Conservation (phyloP, 2,888 invertebrate species). For the Tetranychus piercei region DNA sequence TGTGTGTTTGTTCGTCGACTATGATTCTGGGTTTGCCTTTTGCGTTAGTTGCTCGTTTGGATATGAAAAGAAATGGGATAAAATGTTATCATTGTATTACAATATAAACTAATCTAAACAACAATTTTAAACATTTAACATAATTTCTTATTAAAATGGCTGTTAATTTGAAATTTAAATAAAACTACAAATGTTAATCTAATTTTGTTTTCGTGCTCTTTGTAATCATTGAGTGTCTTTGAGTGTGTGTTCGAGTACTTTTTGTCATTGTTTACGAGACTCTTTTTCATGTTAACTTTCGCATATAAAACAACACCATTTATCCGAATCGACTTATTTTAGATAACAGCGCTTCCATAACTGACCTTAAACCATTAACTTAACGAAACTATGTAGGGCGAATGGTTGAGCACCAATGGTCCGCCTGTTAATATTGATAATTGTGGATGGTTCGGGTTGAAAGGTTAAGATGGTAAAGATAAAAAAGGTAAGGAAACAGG, state of each 20-base stretch:
- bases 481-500: background rate
- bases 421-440: background rate
- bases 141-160: background rate
- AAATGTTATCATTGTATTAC: too few relatives aligned
- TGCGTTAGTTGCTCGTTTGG: too few relatives aligned
- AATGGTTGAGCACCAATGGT: background rate
- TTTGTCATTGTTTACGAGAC: background rate
- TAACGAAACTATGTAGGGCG: background rate
- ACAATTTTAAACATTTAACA: too few relatives aligned
- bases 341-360: background rate
- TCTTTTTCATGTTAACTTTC: background rate
- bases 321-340: background rate
- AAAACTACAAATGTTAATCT: too few relatives aligned
- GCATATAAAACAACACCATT: background rate
- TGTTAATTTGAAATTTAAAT: background rate
- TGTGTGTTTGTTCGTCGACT: background rate
- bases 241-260: background rate
- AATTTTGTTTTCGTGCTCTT: too few relatives aligned
- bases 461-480: background rate
- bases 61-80: too few relatives aligned
- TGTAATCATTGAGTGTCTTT: too few relatives aligned
- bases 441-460: background rate
- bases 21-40: too few relatives aligned
- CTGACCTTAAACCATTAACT: background rate
- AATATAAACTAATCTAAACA: too few relatives aligned